Evolutionary conservation across 1,140 invertebrate species (phyloP).

Genomic region (Drosophila aff.): DNA sequence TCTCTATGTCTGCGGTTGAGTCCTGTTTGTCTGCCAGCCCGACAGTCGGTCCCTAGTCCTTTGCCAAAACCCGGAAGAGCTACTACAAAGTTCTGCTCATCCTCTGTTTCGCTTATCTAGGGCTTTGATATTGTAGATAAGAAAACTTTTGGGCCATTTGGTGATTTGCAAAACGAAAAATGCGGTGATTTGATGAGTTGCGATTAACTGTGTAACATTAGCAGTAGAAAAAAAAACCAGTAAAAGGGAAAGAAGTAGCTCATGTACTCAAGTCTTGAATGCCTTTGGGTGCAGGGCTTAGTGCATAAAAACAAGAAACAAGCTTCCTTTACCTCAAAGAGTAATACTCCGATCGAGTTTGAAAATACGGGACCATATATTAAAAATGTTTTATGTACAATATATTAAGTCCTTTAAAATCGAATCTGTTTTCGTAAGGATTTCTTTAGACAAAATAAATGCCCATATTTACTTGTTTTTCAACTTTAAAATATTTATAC

Average conservation of each 20-base stretch:
- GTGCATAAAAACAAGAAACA: neutral
- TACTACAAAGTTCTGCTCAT: constrained; percentile 49
- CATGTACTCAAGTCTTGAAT: neutral
- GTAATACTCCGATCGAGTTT: neutral
- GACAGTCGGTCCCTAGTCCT: constrained; percentile 29
- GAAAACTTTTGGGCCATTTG: constrained; percentile 30
- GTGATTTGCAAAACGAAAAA: constrained; percentile 34
- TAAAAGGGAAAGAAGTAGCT: neutral
- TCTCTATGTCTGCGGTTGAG: constrained; percentile 53
- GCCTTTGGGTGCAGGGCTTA: neutral
- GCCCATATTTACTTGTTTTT: no score
- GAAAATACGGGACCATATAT: neutral
- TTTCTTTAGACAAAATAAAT: no score
- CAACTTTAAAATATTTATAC: no score
- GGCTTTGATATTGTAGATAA: constrained; percentile 15
- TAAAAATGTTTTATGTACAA: no score
- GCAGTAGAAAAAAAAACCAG: neutral
- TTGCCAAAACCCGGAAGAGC: constrained; percentile 39
- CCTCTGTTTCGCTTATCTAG: neutral
- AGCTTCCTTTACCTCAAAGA: neutral
- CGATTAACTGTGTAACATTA: constrained; percentile 9
- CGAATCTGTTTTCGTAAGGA: no score
- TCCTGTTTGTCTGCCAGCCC: constrained; percentile 67
- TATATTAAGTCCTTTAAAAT: no score
- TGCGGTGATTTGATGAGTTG: neutral